Base-by-base conservation (phyloP, 1,140 invertebrate species). In the Zaprionus ghesquierei region DNA sequence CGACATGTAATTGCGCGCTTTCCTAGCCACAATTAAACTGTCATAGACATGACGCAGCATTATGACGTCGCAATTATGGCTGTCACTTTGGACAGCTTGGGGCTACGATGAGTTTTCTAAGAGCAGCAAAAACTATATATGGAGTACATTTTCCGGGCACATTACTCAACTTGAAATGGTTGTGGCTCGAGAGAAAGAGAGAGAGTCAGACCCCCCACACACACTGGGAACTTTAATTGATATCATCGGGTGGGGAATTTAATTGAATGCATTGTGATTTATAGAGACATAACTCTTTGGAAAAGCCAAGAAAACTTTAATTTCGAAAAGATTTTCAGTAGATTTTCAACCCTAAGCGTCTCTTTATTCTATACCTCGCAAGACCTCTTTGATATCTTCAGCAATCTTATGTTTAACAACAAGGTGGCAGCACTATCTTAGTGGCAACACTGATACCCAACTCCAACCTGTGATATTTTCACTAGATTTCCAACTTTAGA, bases 1-100 rank as follows among this genome's bases (percentile, higher is more conserved):
- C 70, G 72, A 87, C 72, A 89, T 87, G 44, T 89, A 89, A 87
- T 87, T 87, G 82, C 84, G 84, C 79, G 82, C 76, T 87, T 84
- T 87, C 70, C 82, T 89, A 75, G 84, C 79, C 66, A 80, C 84
- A 89, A 89, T 89, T 89, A 84, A 89, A 89, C 87, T 89, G 84
- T 89, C 84, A 89, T 80, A 89, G 77, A 89, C 73, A 84, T 89
- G 84, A 84, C 84, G 79, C 73, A 60, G 84, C 84, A 61, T 80
- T 89, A 89, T 89, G 84, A 89, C 75, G 85, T 71, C 69, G 84
- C 80, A 89, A 89, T 89, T 89, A 89, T 69, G 75, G 64, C 84
- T 89, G 84, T 89, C 84, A 89, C 65, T 65, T 89, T 35, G 80
- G 84, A 89, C 84, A 89, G 84, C 64, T 61, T 53, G 62, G 51